Conservation (phyloP, 2,888 invertebrate genomes). For the Fragum fragum region DNA sequence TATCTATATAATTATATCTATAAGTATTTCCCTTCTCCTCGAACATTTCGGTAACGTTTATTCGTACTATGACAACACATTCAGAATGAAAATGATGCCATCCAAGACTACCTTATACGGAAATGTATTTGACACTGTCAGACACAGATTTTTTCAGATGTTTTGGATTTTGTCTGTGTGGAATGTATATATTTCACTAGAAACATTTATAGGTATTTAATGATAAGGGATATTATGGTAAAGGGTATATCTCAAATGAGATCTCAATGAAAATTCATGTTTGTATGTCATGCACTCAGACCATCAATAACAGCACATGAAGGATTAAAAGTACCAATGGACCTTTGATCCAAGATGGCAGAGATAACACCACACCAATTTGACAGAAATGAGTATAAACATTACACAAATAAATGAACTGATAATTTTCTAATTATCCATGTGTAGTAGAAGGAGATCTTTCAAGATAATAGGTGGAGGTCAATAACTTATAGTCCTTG, state of each 20-base stretch:
- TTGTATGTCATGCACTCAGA: constrained; percentile 2
- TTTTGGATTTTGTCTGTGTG: too few species aligned
- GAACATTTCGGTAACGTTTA: too few species aligned
- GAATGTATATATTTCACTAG: too few species aligned
- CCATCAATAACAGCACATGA: background rate
- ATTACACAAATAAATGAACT: background rate
- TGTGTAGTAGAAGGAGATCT: background rate
- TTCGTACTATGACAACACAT: too few species aligned
- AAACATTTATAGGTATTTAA: too few species aligned
- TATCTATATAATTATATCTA: too few species aligned
- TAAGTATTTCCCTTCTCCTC: too few species aligned
- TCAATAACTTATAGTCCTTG: too few species aligned
- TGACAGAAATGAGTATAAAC: background rate
- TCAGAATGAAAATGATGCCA: too few species aligned
- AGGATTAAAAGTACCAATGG: background rate
- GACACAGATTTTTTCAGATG: too few species aligned
- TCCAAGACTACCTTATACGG: too few species aligned
- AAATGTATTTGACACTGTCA: too few species aligned
- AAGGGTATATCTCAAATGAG: background rate
- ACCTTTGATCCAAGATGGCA: background rate
- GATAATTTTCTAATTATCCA: constrained; percentile 1
- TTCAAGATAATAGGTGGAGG: background rate
- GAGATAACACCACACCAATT: background rate
- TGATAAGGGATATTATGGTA: background rate
- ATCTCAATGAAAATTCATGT: background rate